Percentiles rank a stretch among this genome's conserved stretches.
Conservation (phyloP, 2,797 vertebrate species). For the Notamacropus eugenii region DNA sequence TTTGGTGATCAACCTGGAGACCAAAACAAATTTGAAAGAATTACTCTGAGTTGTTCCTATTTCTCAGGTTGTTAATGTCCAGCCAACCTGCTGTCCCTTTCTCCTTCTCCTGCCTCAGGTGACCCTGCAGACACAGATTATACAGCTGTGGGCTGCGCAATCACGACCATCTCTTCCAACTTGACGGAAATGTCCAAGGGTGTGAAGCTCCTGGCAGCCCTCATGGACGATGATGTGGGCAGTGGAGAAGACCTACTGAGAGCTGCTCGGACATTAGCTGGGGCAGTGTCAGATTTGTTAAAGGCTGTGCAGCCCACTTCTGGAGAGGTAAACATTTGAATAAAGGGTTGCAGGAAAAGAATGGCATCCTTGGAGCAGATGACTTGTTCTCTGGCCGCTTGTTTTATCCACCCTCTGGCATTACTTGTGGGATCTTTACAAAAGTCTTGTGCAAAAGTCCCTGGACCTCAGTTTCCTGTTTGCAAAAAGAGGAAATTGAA, state of each 20-base stretch:
- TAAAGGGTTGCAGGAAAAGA: not conserved
- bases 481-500: not conserved
- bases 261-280: constrained; percentile 94
- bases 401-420: not conserved
- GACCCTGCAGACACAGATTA: constrained; percentile 98
- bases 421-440: not conserved
- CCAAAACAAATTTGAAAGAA: not conserved
- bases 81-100: not conserved
- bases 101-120: constrained; percentile 84
- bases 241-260: constrained; percentile 96
- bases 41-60: not conserved
- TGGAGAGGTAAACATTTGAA: constrained; percentile 90
- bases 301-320: constrained; percentile 97
- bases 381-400: not conserved
- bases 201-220: constrained; percentile 95
- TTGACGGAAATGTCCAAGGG: constrained; percentile 99
- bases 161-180: constrained; percentile 99
- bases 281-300: constrained; percentile 96
- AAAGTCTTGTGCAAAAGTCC: not conserved
- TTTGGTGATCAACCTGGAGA: not conserved
- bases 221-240: constrained; percentile 97
- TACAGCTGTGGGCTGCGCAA: constrained; percentile 97
- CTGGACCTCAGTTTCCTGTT: not conserved
- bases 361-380: not conserved
- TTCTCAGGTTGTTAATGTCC: too few species aligned